Percentiles rank a stretch among this genome's conserved stretches.
These are phyloP conservation scores for Odontamblyopus lacepedii DNA, from an alignment of 2,797 vertebrate species.

Conservation along the genomic window DNA sequence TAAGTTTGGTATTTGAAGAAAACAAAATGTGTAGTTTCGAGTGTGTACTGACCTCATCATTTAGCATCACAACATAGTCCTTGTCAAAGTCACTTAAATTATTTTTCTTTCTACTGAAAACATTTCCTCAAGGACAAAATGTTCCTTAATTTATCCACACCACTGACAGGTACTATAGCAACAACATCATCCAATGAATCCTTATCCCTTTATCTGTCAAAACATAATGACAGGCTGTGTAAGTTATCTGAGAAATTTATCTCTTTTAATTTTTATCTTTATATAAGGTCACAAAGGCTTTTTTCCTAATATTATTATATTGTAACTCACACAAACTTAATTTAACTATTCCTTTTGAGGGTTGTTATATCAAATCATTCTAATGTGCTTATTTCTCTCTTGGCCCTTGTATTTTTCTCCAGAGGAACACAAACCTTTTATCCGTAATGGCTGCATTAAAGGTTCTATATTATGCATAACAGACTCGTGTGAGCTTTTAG, in stretches of 20 bases:
- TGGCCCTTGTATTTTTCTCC: not conserved
- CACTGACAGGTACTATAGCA: conserved; percentile 14
- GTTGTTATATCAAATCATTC: not conserved
- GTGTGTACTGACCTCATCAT: conserved; percentile 12
- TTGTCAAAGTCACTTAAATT: conserved; percentile 17
- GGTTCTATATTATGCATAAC: no score
- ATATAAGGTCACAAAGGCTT: not conserved
- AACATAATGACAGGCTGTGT: not conserved
- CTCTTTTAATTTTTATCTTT: not conserved
- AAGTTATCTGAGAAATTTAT: not conserved
- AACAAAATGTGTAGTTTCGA: conserved; percentile 1
- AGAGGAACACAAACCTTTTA: not conserved
- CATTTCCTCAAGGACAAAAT: conserved; percentile 16
- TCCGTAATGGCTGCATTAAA: not conserved
- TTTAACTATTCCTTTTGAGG: not conserved
- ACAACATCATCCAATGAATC: conserved; percentile 3
- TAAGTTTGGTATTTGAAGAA: conserved; percentile 1
- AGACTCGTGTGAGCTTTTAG: no score
- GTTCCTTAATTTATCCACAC: conserved; percentile 13
- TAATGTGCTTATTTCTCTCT: no score
- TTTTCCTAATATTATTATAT: not conserved
- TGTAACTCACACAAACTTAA: not conserved
- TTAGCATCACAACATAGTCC: conserved; percentile 11
- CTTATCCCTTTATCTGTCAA: not conserved
- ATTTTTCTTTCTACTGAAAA: conserved; percentile 15